phyloP scores from a whole-genome alignment of 2,888 invertebrate species.

The Norana najaformis region DNA sequence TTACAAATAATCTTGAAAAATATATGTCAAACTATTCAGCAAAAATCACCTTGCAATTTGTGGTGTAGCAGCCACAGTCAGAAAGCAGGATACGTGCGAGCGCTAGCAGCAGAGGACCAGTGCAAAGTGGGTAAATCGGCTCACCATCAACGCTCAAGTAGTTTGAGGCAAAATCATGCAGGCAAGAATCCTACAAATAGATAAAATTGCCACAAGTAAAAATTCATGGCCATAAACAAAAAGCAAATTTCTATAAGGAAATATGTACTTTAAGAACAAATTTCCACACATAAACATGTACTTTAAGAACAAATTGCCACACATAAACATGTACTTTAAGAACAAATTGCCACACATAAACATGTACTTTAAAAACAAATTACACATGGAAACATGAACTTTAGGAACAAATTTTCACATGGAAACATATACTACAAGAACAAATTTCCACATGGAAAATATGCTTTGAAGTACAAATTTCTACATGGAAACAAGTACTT shows the following conservation, averaged over 20 bases:
- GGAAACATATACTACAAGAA: too few relatives aligned
- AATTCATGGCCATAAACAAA: background rate
- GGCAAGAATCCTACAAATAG: background rate
- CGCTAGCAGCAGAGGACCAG: constrained; percentile 64
- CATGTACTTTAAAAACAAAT: background rate
- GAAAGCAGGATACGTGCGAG: constrained; percentile 55
- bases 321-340: background rate
- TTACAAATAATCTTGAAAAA: too few relatives aligned
- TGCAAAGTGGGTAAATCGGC: constrained; percentile 49
- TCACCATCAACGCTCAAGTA: constrained; percentile 57
- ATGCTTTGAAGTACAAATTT: too few relatives aligned
- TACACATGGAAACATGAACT: too few relatives aligned
- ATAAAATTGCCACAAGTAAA: background rate
- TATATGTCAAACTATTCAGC: background rate
- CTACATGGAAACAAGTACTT: background rate
- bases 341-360: background rate
- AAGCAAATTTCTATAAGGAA: background rate
- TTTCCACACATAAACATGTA: background rate
- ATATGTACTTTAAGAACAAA: background rate
- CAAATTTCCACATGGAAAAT: too few relatives aligned
- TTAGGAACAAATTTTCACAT: too few relatives aligned
- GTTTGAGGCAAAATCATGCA: constrained; percentile 24
- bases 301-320: background rate
- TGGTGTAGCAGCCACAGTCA: constrained; percentile 46
- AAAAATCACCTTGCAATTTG: constrained; percentile 49